Base-by-base conservation (phyloP, 1,140 invertebrate species). In the Orius insidiosus region DNA sequence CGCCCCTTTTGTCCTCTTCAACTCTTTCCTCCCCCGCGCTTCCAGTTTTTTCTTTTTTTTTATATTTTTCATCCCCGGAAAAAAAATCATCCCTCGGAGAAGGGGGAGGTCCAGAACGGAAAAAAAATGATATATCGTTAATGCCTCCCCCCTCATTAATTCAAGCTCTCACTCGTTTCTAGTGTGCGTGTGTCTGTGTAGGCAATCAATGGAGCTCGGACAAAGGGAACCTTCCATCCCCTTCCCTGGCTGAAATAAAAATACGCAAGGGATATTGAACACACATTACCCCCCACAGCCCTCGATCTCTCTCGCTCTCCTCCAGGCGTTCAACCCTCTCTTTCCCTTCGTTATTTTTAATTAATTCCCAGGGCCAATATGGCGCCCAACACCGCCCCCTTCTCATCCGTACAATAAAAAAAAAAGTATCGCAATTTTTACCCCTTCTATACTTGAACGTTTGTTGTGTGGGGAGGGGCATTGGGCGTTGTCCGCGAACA, bases 51-150 rank as follows among this genome's bases (percentile, higher is more conserved):
- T 11, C 42, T 7, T 39, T 41, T 41, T 16, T 24, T 41, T 24
- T 19, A 14, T 15, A 41, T 19, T 41, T 41, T 41, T 41, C 39
- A 19, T 41, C 19, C 18, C 39, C 15, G 10, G 14, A 19, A 15
- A 16, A n/a, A 41, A 41, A 41, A 41, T 41, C 10, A 41, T 24
- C 19, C 14, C 39, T 41, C 19, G 9, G 24, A 15, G 39, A 31
- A 30, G 41, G 41, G 8, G 38, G 11, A 13, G 10, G 11, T 18
- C 38, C 16, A 15, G 16, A 16, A 30, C 18, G 16, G 19, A 16
- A 16, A 43, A 43, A 43, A 43, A 43, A 43, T 43, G 41, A 43
- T 43, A 43, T 43, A 43, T 43, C 41, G 41, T 30, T 43, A 43
- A 43, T 43, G 41, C 41, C 41, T 14, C 41, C 41, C 41, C 41